Conservation (phyloP, 2,888 invertebrate genomes). For the Macrophya annulata region DNA sequence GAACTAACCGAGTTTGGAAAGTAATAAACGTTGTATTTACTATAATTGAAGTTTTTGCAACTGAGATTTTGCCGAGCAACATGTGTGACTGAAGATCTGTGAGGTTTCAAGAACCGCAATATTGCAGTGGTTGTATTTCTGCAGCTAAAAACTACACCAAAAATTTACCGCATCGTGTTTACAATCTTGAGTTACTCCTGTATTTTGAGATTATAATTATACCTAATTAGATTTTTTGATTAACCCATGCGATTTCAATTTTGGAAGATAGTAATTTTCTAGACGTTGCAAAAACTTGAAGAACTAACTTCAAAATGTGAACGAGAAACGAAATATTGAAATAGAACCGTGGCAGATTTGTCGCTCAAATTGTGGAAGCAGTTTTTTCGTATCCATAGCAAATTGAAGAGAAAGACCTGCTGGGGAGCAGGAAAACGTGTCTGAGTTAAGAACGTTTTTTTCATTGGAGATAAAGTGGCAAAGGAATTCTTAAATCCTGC, state of each 20-base stretch:
- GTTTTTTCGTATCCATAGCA: not conserved
- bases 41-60: not conserved
- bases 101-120: slow-evolving; percentile 8
- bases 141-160: slow-evolving; percentile 17
- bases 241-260: too few species aligned
- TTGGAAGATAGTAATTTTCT: not conserved
- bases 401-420: not conserved
- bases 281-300: not conserved
- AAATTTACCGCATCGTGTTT: slow-evolving; percentile 9
- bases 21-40: not conserved
- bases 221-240: not conserved
- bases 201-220: not conserved
- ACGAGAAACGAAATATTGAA: not conserved
- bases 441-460: not conserved
- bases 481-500: not conserved
- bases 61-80: not conserved
- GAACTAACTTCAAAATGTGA: not conserved
- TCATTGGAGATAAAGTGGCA: not conserved
- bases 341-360: not conserved
- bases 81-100: slow-evolving; percentile 4
- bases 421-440: not conserved
- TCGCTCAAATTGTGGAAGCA: not conserved
- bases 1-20: not conserved
- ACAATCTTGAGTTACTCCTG: not conserved
- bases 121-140: slow-evolving; percentile 4